Evolutionary conservation across 2,888 invertebrate genomes (phyloP).

Genomic region (Drosophila birchii): DNA sequence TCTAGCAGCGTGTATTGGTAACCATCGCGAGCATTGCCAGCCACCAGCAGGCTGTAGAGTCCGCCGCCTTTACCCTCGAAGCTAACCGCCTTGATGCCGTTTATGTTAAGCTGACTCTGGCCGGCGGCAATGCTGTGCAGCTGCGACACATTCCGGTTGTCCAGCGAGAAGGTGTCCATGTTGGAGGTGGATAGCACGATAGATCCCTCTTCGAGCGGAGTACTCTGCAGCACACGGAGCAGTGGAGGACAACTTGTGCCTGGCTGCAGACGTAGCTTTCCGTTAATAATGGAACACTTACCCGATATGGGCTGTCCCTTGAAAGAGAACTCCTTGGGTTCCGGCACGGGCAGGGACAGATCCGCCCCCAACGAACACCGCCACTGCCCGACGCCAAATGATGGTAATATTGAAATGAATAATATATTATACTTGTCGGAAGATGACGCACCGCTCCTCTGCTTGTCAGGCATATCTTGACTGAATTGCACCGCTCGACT

Average conservation of each 20-base stretch:
- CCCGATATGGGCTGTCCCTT: constrained; percentile 71
- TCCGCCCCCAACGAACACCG: constrained; percentile 83
- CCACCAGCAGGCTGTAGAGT: constrained; percentile 87
- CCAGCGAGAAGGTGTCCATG: constrained; percentile 19
- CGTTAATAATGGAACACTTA: constrained; percentile 63
- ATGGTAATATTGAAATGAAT: too few species aligned
- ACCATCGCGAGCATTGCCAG: constrained; percentile 82
- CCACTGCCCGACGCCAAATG: too few species aligned
- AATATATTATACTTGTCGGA: too few species aligned
- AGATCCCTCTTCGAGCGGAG: constrained; percentile 60
- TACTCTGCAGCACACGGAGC: constrained; percentile 82
- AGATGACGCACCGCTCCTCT: too few species aligned
- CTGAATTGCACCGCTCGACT: too few species aligned
- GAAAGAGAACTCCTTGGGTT: constrained; percentile 82
- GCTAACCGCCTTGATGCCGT: constrained; percentile 57
- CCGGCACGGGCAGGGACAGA: constrained; percentile 84
- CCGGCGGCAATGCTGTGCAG: constrained; percentile 68
- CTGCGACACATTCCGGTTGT: constrained; percentile 60
- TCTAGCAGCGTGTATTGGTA: constrained; percentile 69
- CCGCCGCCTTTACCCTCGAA: constrained; percentile 87
- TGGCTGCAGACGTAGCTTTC: constrained; percentile 65
- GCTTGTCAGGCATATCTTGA: too few species aligned
- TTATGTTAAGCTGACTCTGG: constrained; percentile 56
- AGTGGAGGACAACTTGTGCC: constrained; percentile 79
- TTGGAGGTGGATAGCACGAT: constrained; percentile 55